Base-by-base conservation (phyloP, 2,113 vertebrate genomes). In the Myotis brandtii region DNA sequence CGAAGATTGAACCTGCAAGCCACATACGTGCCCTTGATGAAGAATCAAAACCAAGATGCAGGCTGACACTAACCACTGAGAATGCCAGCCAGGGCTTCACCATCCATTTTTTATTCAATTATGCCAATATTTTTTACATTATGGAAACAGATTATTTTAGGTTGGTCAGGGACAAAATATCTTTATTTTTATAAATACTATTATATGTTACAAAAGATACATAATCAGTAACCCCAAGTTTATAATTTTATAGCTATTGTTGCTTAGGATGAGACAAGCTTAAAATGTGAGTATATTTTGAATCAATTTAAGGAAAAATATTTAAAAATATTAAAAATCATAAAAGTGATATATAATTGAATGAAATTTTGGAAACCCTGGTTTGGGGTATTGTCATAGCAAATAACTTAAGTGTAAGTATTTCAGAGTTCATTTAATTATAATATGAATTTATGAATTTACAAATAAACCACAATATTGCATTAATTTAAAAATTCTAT, bases 231-330 rank as follows among this genome's bases (percentile, higher is more conserved):
- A 18, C 12, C 27, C 37, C 13, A 72, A 80, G 69, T 67, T 12
- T 40, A 37, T 94, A 30, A 59, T 83, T 95, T 85, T 67, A n/a
- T 76, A 73, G 23, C 37, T 77, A 50, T 77, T 89, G 40, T 90
- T 89, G 16, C 46, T 94, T 84, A 70, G 4, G 1, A 76, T 87
- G 34, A 59, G 23, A 2, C 18, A 85, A 91, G 9, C 52, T 93
- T 89, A 77, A 86, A 87, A 17, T 89, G 16, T 81, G 30, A 81
- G 10, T 23, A 30, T 86, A 91, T 84, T 96, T 95, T 88, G 73
- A 87, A 5, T 77, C n/a, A 32, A 56, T 52, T 85, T 94, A 67
- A 88, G 34, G 32, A 67, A 90, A 95, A 77, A 66, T 64, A 54
- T 84, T 85, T 27, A 40, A 90, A 96, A 81, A 43, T 43, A 43